These are phyloP conservation scores for Melitaea athalia DNA, from an alignment of 2,888 invertebrate genomes.

Conservation along the genomic window DNA sequence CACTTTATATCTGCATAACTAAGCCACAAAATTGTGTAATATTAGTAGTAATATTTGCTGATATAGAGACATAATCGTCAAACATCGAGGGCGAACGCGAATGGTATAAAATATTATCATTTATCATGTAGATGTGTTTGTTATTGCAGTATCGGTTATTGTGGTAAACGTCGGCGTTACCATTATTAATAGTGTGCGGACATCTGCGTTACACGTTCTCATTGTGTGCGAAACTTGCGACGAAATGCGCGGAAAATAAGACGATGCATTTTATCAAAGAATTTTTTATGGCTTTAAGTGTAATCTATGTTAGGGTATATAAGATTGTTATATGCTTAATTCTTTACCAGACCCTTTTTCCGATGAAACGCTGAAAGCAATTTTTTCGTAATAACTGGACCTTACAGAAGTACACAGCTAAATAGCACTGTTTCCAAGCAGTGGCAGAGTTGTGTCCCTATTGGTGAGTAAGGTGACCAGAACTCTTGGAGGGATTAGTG, in stretches of 20 bases:
- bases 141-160: conserved; percentile 73
- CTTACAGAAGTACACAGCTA: too few relatives aligned
- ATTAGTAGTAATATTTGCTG: conserved; percentile 50
- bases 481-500: too few relatives aligned
- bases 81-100: conserved; percentile 73
- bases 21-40: conserved; percentile 30
- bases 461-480: too few relatives aligned
- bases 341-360: too few relatives aligned
- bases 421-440: too few relatives aligned
- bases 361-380: too few relatives aligned
- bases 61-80: conserved; percentile 74
- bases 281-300: conserved; percentile 1
- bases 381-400: too few relatives aligned
- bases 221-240: conserved; percentile 56
- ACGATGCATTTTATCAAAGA: not conserved
- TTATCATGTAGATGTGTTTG: conserved; percentile 77
- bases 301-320: not conserved
- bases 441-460: too few relatives aligned
- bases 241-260: conserved; percentile 51
- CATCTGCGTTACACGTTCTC: conserved; percentile 67
- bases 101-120: conserved; percentile 78
- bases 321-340: too few relatives aligned
- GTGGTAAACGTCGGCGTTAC: conserved; percentile 77
- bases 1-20: conserved; percentile 16
- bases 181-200: conserved; percentile 70